These are phyloP conservation scores for Heliconius charithonia DNA, from an alignment of 2,888 invertebrate species.

Conservation along the genomic window DNA sequence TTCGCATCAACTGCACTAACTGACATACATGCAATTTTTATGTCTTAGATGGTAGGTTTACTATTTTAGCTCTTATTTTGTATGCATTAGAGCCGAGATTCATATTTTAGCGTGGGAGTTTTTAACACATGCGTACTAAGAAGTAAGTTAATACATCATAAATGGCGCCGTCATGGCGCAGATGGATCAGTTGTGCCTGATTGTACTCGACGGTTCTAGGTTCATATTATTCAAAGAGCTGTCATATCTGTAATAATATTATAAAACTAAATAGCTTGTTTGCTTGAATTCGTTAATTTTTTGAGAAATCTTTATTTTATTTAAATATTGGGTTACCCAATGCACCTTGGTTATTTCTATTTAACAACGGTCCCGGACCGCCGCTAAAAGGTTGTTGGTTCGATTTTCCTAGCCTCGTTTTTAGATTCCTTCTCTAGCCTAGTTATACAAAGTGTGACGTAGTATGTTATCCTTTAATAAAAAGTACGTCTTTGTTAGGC, in stretches of 20 bases:
- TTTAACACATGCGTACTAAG: slow-evolving; percentile 17
- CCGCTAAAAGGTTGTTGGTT: too few species aligned
- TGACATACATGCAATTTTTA: slow-evolving; percentile 8
- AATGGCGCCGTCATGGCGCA: neutral
- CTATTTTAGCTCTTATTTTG: neutral
- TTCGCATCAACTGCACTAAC: slow-evolving; percentile 2
- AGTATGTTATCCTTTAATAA: too few species aligned
- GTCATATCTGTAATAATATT: neutral
- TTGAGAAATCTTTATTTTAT: too few species aligned
- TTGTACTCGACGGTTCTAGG: neutral
- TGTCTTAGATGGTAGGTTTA: neutral
- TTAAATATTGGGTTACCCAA: too few species aligned
- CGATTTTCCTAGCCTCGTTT: too few species aligned
- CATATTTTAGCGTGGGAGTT: neutral
- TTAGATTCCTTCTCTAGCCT: too few species aligned
- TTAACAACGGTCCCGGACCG: too few species aligned
- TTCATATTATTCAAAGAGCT: neutral
- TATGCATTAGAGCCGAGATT: neutral
- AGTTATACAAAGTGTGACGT: too few species aligned
- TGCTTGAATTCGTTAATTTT: too few species aligned
- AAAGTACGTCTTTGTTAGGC: too few species aligned
- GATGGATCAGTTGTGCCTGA: neutral
- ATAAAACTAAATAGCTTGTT: too few species aligned
- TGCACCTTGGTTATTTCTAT: too few species aligned
- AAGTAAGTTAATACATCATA: slow-evolving; percentile 40